Evolutionary conservation across 2,888 invertebrate species (phyloP), one percentile per base, ranked within the genome.

Genomic region (Nemotelus nigrinus): DNA sequence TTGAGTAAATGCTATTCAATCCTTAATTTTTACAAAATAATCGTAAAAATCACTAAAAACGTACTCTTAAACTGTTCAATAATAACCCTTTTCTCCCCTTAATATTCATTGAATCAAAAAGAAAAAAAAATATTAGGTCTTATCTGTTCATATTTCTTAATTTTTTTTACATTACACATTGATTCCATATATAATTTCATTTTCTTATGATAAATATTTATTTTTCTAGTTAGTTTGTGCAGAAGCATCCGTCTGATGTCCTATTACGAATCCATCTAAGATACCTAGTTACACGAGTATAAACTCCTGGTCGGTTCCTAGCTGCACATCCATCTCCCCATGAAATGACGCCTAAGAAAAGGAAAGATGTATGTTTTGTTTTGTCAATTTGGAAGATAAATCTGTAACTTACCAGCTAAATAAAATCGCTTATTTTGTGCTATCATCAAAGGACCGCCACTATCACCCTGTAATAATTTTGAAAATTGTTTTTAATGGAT

Each of bases 261-360:
- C 80, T 77, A 43, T 79, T 71, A 2, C 78, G 77, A 25, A 82
- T 79, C 82, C 82, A 82, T 10, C 77, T 48, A 6, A 72, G 58
- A 50, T 79, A 82, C 75, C 79, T 81, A 0, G 81, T 78, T 5
- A 81, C 80, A 43, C 79, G 80, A 2, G 82, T 79, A 71, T 81
- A 82, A 39, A 82, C 81, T 55, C 81, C 81, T 8, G 81, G 80
- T 7, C 78, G 78, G 64, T 78, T 79, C 3, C 72, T 68, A 63
- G 41, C 75, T 68, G 77, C 81, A 48, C 82, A 82, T 41, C 81
- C 81, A 48, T 81, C 79, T 0, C 81, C 81, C 81, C 80, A 82
- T 3, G 82, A 82, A 44, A 81, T 80, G 43, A 82, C 80, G 53
- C 82, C 82, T 81, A 60, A n/a, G 48, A 60, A 8, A 39, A 25